Conservation (phyloP, 2,113 vertebrate species). For the Echinops telfairi region DNA sequence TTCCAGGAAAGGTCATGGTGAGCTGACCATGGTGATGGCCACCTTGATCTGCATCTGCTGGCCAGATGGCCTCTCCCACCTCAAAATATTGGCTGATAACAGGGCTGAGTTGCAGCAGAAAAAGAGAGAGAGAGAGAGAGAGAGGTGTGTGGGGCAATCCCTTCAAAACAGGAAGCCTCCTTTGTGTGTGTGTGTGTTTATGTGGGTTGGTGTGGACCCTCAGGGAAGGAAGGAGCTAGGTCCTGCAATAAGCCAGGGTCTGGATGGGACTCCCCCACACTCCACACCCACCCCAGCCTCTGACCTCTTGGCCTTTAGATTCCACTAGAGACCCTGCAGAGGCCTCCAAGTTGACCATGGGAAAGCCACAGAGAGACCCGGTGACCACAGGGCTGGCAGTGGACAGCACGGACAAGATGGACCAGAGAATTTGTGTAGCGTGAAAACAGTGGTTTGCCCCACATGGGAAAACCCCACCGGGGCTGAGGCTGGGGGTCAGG, state of each 20-base stretch:
- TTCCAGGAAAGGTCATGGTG: not conserved
- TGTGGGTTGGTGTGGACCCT: not conserved
- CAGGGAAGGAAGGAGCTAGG: not conserved
- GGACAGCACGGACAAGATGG: slow-evolving; percentile 65
- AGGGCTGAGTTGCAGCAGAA: not conserved
- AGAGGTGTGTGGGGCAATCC: too few relatives aligned
- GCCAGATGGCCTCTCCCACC: not conserved
- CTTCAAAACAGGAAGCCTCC: not conserved
- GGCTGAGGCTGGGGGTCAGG: not conserved
- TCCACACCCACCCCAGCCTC: not conserved
- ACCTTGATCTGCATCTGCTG: not conserved
- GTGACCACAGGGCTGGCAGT: slow-evolving; percentile 82
- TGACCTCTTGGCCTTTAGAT: slow-evolving; percentile 70
- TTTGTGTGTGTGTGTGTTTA: too few relatives aligned
- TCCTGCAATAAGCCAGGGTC: not conserved
- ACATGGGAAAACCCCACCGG: not conserved
- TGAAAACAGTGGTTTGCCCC: slow-evolving; percentile 65
- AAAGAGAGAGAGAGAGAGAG: not conserved
- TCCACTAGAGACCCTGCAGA: slow-evolving; percentile 83
- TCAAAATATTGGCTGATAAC: not conserved
- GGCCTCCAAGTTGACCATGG: slow-evolving; percentile 81
- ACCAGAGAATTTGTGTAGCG: slow-evolving; percentile 68
- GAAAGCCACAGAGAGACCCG: slow-evolving; percentile 84
- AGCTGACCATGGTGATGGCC: not conserved
- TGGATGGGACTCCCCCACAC: not conserved